Base-by-base conservation (phyloP, 2,113 vertebrate genomes). In the Propithecus coquereli region DNA sequence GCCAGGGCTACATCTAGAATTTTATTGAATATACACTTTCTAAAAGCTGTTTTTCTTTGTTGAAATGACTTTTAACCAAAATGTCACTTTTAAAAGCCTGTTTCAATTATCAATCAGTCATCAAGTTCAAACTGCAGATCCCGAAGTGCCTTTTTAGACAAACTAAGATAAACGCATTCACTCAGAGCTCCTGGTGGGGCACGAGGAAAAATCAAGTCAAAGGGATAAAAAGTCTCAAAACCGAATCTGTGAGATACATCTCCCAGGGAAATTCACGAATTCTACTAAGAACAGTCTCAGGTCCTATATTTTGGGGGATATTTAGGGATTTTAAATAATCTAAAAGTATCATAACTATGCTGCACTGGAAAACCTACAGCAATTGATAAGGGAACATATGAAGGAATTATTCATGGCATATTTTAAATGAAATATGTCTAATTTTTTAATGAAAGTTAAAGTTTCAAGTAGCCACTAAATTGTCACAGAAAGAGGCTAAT, bases 21-120 rank as follows among this genome's bases (percentile, higher is more conserved):
- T 87, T 87, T 87, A 71, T 30, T 43, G 73, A 94, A 34, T 77
- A 34, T 22, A 90, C 57, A 84, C 65, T 85, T 87, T 84, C 57
- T 81, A 61, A 90, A 95, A 87, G 70, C 76, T 84, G 34, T 63
- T 68, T 94, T 94, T 84, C 92, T 94, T 80, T 91, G 61, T 86
- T 94, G 89, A 90, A 87, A 88, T 81, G 65, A 95, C 88, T 96
- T 97, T 91, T 89, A 96, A 87, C 85, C 65, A 90, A 96, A 96
- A 94, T 25, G 82, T 91, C 93, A 90, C 76, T 84, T 94, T 95
- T 71, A 85, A 95, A 96, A 94, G 87, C 96, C 94, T 85, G 71
- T 91, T 81, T 79, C 84, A 83, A 76, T 90, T 47, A 87, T 85
- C 73, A 84, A n/a, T 94, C 87, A 27, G 5, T 96, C 91, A 85